phyloP scores from a whole-genome alignment of 2,113 vertebrate species.

The Pygoscelis adeliae region DNA sequence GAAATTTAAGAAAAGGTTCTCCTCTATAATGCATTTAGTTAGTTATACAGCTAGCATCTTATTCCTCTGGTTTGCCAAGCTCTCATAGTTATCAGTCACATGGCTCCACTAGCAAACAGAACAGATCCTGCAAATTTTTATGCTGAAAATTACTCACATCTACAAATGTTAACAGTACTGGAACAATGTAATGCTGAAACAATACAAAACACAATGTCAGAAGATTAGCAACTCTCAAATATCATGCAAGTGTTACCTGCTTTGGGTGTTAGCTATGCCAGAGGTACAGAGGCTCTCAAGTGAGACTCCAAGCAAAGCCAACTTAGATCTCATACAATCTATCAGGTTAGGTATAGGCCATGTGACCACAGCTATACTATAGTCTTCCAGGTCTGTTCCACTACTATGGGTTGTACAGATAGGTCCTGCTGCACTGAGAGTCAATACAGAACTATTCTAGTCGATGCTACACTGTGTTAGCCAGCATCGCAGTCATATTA shows the following conservation, averaged over 20 bases:
- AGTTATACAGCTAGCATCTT: not conserved
- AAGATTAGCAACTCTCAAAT: not conserved
- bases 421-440: not conserved
- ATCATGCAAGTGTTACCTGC: not conserved
- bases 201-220: not conserved
- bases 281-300: not conserved
- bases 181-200: not conserved
- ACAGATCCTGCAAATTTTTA: not conserved
- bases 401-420: not conserved
- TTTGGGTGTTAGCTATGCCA: not conserved
- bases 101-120: not conserved
- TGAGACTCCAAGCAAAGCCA: not conserved
- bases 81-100: not conserved
- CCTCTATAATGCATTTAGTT: not conserved
- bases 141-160: not conserved
- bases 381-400: not conserved
- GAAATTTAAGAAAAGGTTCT: not conserved
- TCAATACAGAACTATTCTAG: not conserved
- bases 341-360: not conserved
- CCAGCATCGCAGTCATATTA: not conserved
- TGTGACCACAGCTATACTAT: not conserved
- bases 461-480: not conserved
- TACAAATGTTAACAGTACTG: not conserved
- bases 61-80: not conserved
- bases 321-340: not conserved